A percentile compares a stretch with the other conserved stretches of the same genome.
phyloP scores from a whole-genome alignment of 2,113 vertebrate genomes.

The Lepidothrix coronata region DNA sequence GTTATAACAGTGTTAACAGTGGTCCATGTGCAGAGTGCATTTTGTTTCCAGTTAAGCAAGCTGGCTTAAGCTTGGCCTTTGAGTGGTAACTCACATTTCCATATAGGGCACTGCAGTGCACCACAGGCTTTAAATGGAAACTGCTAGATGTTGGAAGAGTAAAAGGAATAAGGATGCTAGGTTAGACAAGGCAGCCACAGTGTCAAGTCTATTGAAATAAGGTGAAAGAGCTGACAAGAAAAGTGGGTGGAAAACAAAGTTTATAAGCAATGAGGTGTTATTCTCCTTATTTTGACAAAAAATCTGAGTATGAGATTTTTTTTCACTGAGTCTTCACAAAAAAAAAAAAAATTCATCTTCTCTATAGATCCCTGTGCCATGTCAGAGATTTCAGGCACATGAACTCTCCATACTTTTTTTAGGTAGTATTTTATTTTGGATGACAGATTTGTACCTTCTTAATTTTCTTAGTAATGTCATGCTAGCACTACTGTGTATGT shows the following conservation, averaged over 20 bases:
- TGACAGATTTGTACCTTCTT: background rate
- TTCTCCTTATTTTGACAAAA: background rate
- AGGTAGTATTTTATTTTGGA: background rate
- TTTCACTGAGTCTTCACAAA: background rate
- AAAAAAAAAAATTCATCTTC: background rate
- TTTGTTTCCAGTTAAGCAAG: background rate
- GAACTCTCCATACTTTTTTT: background rate
- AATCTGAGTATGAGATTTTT: background rate
- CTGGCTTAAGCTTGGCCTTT: background rate
- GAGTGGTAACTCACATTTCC: background rate
- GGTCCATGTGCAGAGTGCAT: background rate
- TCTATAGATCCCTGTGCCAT: background rate
- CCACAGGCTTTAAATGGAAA: background rate
- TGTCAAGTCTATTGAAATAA: background rate
- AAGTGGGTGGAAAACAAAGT: background rate
- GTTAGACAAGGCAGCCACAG: background rate
- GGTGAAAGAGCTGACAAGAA: background rate
- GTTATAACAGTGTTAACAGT: background rate
- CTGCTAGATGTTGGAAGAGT: background rate
- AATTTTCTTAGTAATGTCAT: accelerated
- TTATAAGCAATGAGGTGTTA: background rate
- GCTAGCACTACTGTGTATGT: background rate
- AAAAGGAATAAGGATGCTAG: background rate
- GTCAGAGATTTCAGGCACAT: background rate
- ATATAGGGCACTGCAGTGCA: background rate